Evolutionary conservation across 2,113 vertebrate species (phyloP).

Genomic region (Pseudolaguvia tuberculata): DNA sequence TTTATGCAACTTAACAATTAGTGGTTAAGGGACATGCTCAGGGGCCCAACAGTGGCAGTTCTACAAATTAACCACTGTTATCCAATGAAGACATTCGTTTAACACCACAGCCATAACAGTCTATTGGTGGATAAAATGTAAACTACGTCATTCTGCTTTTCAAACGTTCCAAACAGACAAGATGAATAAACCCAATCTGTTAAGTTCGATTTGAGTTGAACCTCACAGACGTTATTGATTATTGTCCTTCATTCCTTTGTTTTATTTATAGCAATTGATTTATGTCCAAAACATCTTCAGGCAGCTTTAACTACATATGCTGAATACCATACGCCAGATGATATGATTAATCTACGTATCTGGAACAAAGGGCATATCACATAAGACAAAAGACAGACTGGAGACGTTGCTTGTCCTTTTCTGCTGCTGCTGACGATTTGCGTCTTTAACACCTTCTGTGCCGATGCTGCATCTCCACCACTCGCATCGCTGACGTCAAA

Average conservation of each 20-base stretch:
- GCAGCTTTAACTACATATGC: background rate
- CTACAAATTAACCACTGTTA: too few relatives aligned
- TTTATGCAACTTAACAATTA: too few relatives aligned
- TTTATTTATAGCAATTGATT: background rate
- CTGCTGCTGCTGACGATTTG: background rate
- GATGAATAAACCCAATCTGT: background rate
- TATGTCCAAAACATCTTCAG: background rate
- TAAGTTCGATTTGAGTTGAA: background rate
- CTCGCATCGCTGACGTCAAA: constrained; percentile 30
- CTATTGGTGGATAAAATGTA: background rate
- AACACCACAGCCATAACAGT: background rate
- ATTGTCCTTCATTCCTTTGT: background rate
- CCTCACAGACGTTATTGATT: background rate
- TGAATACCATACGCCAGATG: too few relatives aligned
- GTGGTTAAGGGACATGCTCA: too few relatives aligned
- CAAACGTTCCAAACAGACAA: background rate
- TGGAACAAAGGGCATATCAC: background rate
- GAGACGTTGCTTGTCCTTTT: background rate
- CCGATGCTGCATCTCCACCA: constrained; percentile 7
- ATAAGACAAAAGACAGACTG: background rate
- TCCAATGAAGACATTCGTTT: background rate
- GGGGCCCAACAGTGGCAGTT: too few relatives aligned
- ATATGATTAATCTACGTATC: background rate
- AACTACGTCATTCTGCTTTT: background rate
- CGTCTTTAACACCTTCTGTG: constrained; percentile 6